Base-by-base conservation (phyloP, 2,113 vertebrate genomes). In the Pachycephala philippinensis region DNA sequence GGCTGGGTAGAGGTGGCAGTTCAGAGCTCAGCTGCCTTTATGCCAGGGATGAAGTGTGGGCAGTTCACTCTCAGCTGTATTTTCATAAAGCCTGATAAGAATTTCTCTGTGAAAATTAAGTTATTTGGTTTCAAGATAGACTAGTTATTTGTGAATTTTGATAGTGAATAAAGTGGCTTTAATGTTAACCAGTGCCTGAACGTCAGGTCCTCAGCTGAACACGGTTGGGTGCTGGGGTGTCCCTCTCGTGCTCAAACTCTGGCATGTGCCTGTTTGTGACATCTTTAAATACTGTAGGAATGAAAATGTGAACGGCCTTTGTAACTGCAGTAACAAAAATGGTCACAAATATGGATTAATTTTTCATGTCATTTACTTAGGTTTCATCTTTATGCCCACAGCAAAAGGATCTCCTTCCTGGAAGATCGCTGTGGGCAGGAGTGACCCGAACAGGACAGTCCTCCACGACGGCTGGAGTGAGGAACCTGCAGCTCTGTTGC, bases 311-410 rank as follows among this genome's bases (percentile, higher is more conserved):
- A 81, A 65, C 2, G 9, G 40, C 65, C 80, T 93, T 94, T 37
- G 35, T 35, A 87, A 83, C 60, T 63, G 72, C 86, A 89, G 21
- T 31, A 95, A 87, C 66, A 68, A 10, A 74, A 88, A 91, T 0
- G 24, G 21, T 56, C 82, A 87, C 93, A 90, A 89, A 80, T 7
- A 49, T 1, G 7, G 65, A 24, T 92, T 59, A 49, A 54, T 74
- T 93, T 93, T 84, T 59, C 64, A 53, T 9, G 53, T 64, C 19
- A 26, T 80, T 94, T 93, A 92, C 89, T 93, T 59, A 63, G 81
- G 45, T 35, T 66, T 63, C 24, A 64, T 89, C 63, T 90, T 66
- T 82, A 47, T 66, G 64, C 82, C 87, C 90, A 85, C 89, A 39
- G 86, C 93, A 56, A 93, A 87, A 82, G 49, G 45, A 31, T 39